Evolutionary conservation across 1,140 invertebrate genomes (phyloP).

Genomic region (Cyphomyrmex costatus): DNA sequence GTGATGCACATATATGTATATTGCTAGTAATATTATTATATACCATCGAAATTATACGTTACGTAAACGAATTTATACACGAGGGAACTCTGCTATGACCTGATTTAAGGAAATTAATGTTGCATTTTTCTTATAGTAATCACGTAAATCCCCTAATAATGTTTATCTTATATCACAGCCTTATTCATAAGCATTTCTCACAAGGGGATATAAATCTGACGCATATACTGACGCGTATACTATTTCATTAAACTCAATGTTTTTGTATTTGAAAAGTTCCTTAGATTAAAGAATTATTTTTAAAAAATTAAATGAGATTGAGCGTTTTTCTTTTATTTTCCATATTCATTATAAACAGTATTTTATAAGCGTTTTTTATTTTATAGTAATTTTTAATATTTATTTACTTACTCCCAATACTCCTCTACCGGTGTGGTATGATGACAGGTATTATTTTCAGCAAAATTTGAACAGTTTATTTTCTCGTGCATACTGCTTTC

Average conservation of each 20-base stretch:
- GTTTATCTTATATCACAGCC: constrained; percentile 8
- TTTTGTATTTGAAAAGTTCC: not conserved
- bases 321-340: not conserved
- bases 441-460: constrained; percentile 63
- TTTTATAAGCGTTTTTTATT: not conserved
- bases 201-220: not conserved
- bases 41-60: constrained; percentile 28
- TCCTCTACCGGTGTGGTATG: constrained; percentile 88
- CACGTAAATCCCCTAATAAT: constrained; percentile 3
- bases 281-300: not conserved
- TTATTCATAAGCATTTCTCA: not conserved
- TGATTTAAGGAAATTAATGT: constrained; percentile 59
- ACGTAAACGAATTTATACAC: constrained; percentile 39
- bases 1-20: not conserved
- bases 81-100: constrained; percentile 34
- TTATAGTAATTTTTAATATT: not conserved
- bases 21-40: not conserved
- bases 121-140: constrained; percentile 36
- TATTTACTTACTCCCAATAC: constrained; percentile 88
- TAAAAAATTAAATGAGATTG: not conserved
- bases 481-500: not conserved
- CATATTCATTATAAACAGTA: not conserved
- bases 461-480: constrained; percentile 31
- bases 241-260: constrained; percentile 6
- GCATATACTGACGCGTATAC: not conserved